Base-by-base conservation (phyloP, 2,797 vertebrate genomes). In the Euthynnus affinis region DNA sequence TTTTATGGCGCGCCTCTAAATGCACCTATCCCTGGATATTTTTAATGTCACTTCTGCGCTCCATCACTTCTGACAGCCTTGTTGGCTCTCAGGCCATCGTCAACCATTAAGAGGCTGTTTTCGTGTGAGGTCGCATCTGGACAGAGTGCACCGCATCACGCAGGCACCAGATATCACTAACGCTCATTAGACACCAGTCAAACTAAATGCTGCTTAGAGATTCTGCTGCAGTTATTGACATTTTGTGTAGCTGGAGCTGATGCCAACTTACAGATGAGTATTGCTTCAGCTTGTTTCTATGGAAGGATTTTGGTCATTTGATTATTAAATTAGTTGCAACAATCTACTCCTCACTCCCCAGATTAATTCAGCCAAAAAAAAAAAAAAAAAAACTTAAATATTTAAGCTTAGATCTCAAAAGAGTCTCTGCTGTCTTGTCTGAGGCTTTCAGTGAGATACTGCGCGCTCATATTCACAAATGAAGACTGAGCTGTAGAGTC, bases 11-110 rank as follows among this genome's bases (percentile, higher is more conserved):
- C 22, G 52, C 76, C 75, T 92, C 89, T 87, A 89, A 93, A 92
- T 88, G 93, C 91, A 92, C 77, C 89, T 87, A 83, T 88, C 83
- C 81, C 49, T 0, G 81, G 87, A 88, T 93, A 85, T 92, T 94
- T 94, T 91, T 91, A 87, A 92, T 87, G 92, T 91, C 92, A 93
- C 87, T 93, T 84, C 85, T 80, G 85, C 48, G 78, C 79, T 84
- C 82, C 53, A 81, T 94, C 94, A 91, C 79, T 85, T 84, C 73
- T 92, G 90, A 93, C 91, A 89, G 89, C 74, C 81, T 70, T 51
- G 85, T 84, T 80, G 81, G 79, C 73, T 81, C 89, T 71, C 83
- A 76, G 79, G 78, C 85, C 18, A 15, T n/a, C n/a, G 14, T 49
- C 75, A 56, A 37, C 79, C 82, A 78, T 85, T 76, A 91, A 88